Evolutionary conservation across 2,888 invertebrate genomes (phyloP).

Genomic region (Meloe dianella): DNA sequence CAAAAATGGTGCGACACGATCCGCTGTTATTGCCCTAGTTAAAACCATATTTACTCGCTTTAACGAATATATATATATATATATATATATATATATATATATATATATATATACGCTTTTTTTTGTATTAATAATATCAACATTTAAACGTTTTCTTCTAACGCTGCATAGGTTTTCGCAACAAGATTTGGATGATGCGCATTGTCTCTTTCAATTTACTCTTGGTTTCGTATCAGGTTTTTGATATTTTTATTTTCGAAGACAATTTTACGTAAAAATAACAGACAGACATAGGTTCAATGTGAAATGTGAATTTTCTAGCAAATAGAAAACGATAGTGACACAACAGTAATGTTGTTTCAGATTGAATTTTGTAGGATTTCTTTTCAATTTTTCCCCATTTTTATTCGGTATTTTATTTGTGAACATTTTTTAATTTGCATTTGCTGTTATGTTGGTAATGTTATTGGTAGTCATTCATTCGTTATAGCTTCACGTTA

Average conservation of each 20-base stretch:
- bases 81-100: too few relatives aligned
- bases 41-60: slow-evolving; percentile 9
- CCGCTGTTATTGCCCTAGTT: slow-evolving; percentile 29
- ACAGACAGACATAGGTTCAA: not conserved
- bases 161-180: too few relatives aligned
- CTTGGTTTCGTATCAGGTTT: not conserved
- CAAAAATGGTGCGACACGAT: slow-evolving; percentile 33
- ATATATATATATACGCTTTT: too few relatives aligned
- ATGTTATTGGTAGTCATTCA: not conserved
- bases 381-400: slow-evolving; percentile 11
- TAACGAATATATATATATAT: slow-evolving; percentile 4
- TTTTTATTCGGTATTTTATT: not conserved
- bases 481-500: not conserved
- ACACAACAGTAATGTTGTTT: slow-evolving; percentile 13
- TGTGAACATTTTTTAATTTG: slow-evolving; percentile 10
- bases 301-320: not conserved
- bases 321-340: not conserved
- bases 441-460: slow-evolving; percentile 7
- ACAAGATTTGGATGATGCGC: not conserved
- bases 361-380: slow-evolving; percentile 15
- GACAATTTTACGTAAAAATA: not conserved
- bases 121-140: not conserved
- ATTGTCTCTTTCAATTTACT: not conserved
- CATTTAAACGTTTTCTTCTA: not conserved
- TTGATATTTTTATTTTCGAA: not conserved